phyloP scores from a whole-genome alignment of 2,113 vertebrate species.

The Eurypyga helias region DNA sequence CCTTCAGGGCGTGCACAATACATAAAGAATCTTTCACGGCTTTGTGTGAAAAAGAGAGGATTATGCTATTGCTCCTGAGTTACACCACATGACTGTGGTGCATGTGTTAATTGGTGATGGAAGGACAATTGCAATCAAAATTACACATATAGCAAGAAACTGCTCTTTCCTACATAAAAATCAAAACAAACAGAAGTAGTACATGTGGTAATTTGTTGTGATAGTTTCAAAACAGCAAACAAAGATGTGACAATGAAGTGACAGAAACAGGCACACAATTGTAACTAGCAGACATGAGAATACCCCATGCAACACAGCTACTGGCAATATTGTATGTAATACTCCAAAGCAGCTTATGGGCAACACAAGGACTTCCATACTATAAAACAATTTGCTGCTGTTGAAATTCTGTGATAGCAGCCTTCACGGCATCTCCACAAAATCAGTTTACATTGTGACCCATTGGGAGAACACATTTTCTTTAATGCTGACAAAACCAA shows the following conservation, averaged over 20 bases:
- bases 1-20: not conserved
- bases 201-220: not conserved
- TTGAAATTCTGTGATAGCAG: constrained; percentile 19
- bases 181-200: not conserved
- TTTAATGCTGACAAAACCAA: constrained; percentile 31
- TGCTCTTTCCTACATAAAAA: not conserved
- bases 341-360: not conserved
- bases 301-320: not conserved
- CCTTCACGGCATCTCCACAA: not conserved
- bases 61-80: not conserved
- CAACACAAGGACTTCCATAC: not conserved
- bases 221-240: not conserved
- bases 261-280: not conserved
- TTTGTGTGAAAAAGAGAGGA: not conserved
- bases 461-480: not conserved
- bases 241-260: not conserved
- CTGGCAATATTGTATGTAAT: not conserved
- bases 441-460: not conserved
- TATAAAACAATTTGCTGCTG: constrained; percentile 1
- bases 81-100: not conserved
- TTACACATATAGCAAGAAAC: not conserved
- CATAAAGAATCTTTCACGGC: not conserved
- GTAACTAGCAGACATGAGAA: not conserved
- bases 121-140: not conserved
- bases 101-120: not conserved